A percentile compares a stretch with the other conserved stretches of the same genome.
These are phyloP conservation scores for Tor tambroides DNA, from an alignment of 2,113 vertebrate species.

Conservation along the genomic window DNA sequence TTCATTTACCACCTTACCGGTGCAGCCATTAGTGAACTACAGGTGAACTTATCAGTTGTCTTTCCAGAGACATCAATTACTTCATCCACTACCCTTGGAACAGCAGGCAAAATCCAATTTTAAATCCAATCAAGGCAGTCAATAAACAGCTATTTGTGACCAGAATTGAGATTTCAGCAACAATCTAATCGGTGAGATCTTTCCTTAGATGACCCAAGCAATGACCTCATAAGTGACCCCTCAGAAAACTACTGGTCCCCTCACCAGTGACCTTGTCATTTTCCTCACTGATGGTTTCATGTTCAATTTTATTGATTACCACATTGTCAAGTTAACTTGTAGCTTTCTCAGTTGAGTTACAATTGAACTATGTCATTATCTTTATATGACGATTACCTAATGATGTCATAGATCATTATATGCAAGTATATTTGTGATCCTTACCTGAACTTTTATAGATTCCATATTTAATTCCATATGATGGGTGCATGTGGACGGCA, in stretches of 20 bases:
- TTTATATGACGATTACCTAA: no score
- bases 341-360: neutral
- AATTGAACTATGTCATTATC: no score
- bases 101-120: constrained; percentile 20
- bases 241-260: neutral
- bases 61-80: constrained; percentile 27
- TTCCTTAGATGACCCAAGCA: neutral
- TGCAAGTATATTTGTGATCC: neutral
- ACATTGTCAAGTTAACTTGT: neutral
- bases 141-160: constrained; percentile 29
- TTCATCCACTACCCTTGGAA: constrained; percentile 20
- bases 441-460: neutral
- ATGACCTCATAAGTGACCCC: neutral
- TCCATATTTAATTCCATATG: neutral
- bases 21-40: constrained; percentile 23
- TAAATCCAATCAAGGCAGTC: constrained; percentile 35
- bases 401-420: neutral
- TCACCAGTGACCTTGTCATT: neutral
- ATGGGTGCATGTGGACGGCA: neutral
- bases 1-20: constrained; percentile 1
- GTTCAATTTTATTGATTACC: neutral
- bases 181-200: neutral
- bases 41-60: constrained; percentile 40
- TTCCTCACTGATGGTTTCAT: neutral
- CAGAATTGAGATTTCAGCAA: constrained; percentile 29